Conservation (phyloP, 1,140 invertebrate species). For the Drosophila subpulchrella region DNA sequence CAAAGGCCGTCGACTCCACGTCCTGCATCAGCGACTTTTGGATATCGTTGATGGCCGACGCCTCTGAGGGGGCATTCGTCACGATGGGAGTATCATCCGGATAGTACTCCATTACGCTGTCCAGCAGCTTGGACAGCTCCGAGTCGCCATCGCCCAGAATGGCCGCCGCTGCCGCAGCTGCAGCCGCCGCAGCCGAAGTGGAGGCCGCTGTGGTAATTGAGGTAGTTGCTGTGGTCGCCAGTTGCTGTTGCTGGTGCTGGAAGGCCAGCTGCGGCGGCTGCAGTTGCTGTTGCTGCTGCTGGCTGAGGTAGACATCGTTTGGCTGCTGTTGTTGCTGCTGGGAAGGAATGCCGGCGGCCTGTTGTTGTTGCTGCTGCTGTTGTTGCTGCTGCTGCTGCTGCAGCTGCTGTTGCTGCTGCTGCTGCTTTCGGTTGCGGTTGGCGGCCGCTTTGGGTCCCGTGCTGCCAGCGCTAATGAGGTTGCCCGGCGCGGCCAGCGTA, state of each 20-base stretch:
- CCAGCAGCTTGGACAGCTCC: conserved; percentile 91
- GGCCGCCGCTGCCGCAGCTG: conserved; percentile 43
- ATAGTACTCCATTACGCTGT: conserved; percentile 93
- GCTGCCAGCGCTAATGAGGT: conserved; percentile 68
- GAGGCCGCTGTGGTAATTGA: conserved; percentile 75
- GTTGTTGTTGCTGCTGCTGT: conserved; percentile 60
- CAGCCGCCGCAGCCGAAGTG: conserved; percentile 52
- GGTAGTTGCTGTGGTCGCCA: conserved; percentile 79
- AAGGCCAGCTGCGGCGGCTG: conserved; percentile 66
- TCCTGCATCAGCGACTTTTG: conserved; percentile 94
- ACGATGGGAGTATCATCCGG: conserved; percentile 86
- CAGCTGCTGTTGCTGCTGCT: conserved; percentile 79
- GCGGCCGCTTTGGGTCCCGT: conserved; percentile 66
- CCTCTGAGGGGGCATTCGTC: conserved; percentile 81
- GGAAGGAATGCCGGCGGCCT: conserved; percentile 55
- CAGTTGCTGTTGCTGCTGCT: conserved; percentile 79
- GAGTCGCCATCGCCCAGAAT: conserved; percentile 86
- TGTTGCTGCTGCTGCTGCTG: conserved; percentile 61
- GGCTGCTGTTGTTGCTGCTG: conserved; percentile 71
- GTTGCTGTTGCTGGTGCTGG: conserved; percentile 69
- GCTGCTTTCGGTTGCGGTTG: conserved; percentile 73
- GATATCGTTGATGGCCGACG: conserved; percentile 94
- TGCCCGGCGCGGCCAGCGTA: conserved; percentile 64
- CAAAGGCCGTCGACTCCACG: conserved; percentile 88
- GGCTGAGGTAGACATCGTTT: conserved; percentile 87